A percentile compares a stretch with the other conserved stretches of the same genome.
Conservation (phyloP, 2,797 vertebrate genomes). For the Todus mexicanus region DNA sequence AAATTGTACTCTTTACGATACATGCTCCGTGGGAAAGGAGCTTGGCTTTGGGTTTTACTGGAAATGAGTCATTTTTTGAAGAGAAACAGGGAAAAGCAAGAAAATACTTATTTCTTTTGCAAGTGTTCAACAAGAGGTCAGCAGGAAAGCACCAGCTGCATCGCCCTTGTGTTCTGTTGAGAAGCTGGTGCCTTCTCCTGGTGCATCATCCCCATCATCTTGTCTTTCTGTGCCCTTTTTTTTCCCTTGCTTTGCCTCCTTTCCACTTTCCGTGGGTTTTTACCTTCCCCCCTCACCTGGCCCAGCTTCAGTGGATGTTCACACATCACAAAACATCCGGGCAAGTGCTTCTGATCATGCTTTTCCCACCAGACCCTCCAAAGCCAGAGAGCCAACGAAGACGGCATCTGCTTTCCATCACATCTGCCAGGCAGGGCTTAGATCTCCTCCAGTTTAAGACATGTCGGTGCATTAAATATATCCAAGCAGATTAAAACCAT, state of each 20-base stretch:
- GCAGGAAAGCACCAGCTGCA: not conserved
- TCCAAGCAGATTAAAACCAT: not conserved
- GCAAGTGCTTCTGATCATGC: not conserved
- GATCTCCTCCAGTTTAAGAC: not conserved
- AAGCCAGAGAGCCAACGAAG: not conserved
- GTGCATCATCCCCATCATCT: not conserved
- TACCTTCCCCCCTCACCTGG: not conserved
- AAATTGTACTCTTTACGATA: rapidly evolving
- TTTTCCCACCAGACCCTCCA: not conserved
- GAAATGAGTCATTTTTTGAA: not conserved
- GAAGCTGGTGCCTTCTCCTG: not conserved
- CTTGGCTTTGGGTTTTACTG: not conserved
- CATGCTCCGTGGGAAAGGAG: rapidly evolving
- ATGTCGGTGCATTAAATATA: not conserved
- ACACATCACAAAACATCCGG: not conserved
- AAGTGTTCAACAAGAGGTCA: not conserved
- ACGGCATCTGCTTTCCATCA: slow-evolving; percentile 20
- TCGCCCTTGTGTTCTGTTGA: rapidly evolving
- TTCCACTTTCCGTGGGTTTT: not conserved
- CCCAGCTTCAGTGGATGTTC: not conserved
- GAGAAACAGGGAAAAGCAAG: not conserved
- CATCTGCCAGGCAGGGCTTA: not conserved
- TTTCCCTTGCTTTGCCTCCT: not conserved
- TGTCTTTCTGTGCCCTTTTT: not conserved
- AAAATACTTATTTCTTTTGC: not conserved